Evolutionary conservation across 1,140 invertebrate species (phyloP).

Genomic region (Macrosteles quadrilineatus): DNA sequence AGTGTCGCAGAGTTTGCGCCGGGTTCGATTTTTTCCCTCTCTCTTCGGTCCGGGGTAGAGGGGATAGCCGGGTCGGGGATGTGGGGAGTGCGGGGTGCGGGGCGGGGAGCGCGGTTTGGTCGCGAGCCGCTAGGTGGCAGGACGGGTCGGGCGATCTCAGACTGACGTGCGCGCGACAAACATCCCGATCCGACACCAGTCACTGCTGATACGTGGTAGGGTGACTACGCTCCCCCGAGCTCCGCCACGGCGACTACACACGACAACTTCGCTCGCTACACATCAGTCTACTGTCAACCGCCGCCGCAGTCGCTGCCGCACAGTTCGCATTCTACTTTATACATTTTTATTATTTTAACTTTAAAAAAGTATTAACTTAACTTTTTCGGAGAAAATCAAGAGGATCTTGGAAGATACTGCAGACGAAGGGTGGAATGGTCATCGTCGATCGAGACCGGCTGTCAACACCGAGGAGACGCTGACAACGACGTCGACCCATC

Average conservation of each 20-base stretch:
- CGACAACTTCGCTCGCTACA: no score
- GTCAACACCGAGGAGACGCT: constrained; percentile 14
- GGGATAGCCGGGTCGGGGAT: not conserved
- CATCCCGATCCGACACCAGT: constrained; percentile 24
- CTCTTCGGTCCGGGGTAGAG: constrained; percentile 28
- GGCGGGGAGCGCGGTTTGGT: constrained; percentile 33
- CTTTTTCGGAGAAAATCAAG: no score
- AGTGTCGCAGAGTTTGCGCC: constrained; percentile 37
- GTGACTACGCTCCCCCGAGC: not conserved
- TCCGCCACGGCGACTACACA: not conserved
- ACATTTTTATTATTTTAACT: no score
- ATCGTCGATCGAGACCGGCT: not conserved
- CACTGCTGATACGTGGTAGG: constrained; percentile 24
- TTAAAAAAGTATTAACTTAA: no score
- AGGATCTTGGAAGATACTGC: not conserved
- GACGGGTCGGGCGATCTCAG: constrained; percentile 55
- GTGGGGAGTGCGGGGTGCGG: constrained; percentile 17
- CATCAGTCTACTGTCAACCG: no score
- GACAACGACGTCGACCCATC: not conserved
- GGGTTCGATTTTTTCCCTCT: constrained; percentile 33
- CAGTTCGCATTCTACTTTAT: no score
- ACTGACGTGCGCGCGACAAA: constrained; percentile 53
- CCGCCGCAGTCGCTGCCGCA: no score
- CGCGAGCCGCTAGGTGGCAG: constrained; percentile 47
- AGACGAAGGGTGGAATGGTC: constrained; percentile 21